These are phyloP conservation scores for Cetonia aurata DNA, from an alignment of 2,888 invertebrate genomes.

Conservation along the genomic window DNA sequence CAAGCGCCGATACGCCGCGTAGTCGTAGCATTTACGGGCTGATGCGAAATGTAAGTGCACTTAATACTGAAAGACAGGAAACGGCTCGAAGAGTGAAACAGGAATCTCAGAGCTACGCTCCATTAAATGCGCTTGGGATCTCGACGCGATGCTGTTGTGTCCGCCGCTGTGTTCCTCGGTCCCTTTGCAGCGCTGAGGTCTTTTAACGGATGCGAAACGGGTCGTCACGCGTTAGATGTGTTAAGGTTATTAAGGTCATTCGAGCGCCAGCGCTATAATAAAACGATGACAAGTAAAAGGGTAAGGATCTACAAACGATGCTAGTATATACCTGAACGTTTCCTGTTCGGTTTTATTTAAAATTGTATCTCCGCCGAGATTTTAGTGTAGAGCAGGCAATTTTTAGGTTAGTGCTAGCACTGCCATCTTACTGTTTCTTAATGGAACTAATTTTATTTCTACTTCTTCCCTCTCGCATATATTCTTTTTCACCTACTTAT, in stretches of 20 bases:
- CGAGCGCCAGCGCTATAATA: slow-evolving; percentile 25
- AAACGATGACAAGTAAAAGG: slow-evolving; percentile 28
- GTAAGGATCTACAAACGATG: not conserved
- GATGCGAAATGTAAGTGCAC: slow-evolving; percentile 40
- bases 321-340: too few species aligned
- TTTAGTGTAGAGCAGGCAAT: too few species aligned
- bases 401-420: too few species aligned
- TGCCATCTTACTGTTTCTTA: too few species aligned
- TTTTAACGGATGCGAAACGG: slow-evolving; percentile 27
- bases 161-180: slow-evolving; percentile 3
- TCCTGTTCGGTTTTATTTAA: too few species aligned
- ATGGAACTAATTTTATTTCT: too few species aligned
- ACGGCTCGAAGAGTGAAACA: slow-evolving; percentile 32
- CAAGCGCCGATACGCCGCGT: slow-evolving; percentile 22
- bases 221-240: slow-evolving; percentile 28
- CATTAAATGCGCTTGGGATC: slow-evolving; percentile 20
- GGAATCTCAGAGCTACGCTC: slow-evolving; percentile 34
- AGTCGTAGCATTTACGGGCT: slow-evolving; percentile 26
- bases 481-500: too few species aligned
- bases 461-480: too few species aligned
- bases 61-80: slow-evolving; percentile 33
- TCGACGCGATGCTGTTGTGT: slow-evolving; percentile 24
- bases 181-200: not conserved
- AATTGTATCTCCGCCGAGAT: too few species aligned
- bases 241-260: slow-evolving; percentile 37